Percentiles rank a stretch among this genome's conserved stretches.
phyloP scores from a whole-genome alignment of 2,888 invertebrate genomes.

The Nomada ferruginata region DNA sequence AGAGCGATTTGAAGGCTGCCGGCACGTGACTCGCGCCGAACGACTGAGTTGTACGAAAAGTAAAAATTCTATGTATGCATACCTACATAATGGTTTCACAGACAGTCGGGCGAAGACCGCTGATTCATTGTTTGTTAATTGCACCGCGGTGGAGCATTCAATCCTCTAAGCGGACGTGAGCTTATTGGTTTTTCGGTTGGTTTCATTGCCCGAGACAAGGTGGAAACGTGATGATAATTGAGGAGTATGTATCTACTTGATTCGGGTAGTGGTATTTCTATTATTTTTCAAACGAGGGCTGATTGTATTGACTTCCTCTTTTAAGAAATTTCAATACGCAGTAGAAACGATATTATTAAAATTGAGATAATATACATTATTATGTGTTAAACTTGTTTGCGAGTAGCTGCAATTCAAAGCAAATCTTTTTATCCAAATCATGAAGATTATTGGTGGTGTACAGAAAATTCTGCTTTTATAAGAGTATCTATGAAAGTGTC shows the following conservation, averaged over 20 bases:
- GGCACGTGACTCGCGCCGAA: constrained; percentile 25
- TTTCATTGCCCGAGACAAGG: background rate
- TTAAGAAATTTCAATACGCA: too few relatives aligned
- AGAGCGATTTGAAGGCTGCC: constrained; percentile 2
- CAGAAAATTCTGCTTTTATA: too few relatives aligned
- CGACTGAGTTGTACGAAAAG: background rate
- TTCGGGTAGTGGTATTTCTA: background rate
- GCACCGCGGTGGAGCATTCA: background rate
- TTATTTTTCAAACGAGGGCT: background rate
- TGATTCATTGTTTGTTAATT: constrained; percentile 31
- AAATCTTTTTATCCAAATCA: too few relatives aligned
- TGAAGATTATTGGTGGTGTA: too few relatives aligned
- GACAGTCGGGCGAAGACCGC: background rate
- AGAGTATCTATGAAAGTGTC: too few relatives aligned
- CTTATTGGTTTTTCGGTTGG: background rate
- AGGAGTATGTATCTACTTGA: background rate
- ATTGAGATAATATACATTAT: background rate
- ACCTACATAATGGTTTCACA: background rate
- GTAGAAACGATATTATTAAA: too few relatives aligned
- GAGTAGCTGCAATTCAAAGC: background rate
- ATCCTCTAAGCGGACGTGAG: background rate
- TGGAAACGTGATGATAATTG: background rate
- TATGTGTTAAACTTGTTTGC: background rate
- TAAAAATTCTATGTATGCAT: background rate
- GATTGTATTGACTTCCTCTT: too few relatives aligned